Base-by-base conservation (phyloP, 2,113 vertebrate genomes). In the Xiphias gladius region DNA sequence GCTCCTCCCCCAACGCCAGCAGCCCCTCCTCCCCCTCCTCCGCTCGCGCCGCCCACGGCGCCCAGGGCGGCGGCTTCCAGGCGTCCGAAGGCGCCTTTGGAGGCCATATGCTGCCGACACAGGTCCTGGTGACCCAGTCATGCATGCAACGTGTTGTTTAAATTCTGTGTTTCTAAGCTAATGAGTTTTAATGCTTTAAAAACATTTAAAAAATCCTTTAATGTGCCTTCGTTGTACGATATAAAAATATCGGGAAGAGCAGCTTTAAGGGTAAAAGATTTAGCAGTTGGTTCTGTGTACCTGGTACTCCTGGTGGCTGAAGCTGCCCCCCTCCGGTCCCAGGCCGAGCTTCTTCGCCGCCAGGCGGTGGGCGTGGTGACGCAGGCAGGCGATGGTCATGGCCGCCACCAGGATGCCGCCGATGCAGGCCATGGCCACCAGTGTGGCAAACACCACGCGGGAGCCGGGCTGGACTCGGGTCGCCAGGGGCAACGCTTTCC, bases 81-180 rank as follows among this genome's bases (percentile, higher is more conserved):
- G 0, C 97, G 96, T 57, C 90, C 96, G 0, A 97, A 97, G 70
- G 98, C 95, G 0, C 97, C 96, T 94, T 98, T 99, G 61, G 97
- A 95, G 46, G 98, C 97, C 98, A 99, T 98, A 92, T 98, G 98
- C 95, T 99, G 98, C 69, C 98, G 96, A 93, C 98, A 99, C 76
- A 99, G 96, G 89, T 99, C 98, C 98, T 99, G 94, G 75, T 79
- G 84, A 91, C 78, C 64, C 83, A 79, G 78, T 57, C 64, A 30
- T 71, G 70, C 74, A 82, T 37, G 61, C 22, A 37, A n/a, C 12
- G 26, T 39, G n/a, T 39, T 62, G 50, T 79, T 35, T 35, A 35
- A 6, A 35, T 6, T 35, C 65, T 5, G 17, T 39, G 28, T 24
- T 14, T 41, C 4, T 50, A 30, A 4, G 7, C 32, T 35, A 35